A percentile compares a stretch with the other conserved stretches of the same genome.
Evolutionary conservation across 2,888 invertebrate genomes (phyloP).

Genomic region (Zaprionus lineosus): DNA sequence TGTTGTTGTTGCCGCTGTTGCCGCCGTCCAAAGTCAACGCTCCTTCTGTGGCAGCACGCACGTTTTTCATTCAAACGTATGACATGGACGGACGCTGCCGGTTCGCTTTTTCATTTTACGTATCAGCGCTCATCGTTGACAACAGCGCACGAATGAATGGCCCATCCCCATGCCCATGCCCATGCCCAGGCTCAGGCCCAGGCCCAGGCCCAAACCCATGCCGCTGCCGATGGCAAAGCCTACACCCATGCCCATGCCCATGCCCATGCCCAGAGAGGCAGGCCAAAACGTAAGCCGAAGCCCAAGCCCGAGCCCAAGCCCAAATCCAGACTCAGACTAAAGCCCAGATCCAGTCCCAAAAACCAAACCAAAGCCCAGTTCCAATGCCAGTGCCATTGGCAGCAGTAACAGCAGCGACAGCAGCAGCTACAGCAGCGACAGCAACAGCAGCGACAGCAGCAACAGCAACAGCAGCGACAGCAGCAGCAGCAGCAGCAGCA

Average conservation of each 20-base stretch:
- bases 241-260: slow-evolving; percentile 3
- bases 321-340: slow-evolving; percentile 8
- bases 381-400: slow-evolving; percentile 28
- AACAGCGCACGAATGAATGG: slow-evolving; percentile 76
- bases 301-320: slow-evolving; percentile 4
- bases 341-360: neutral
- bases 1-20: slow-evolving; percentile 18
- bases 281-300: slow-evolving; percentile 26
- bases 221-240: neutral
- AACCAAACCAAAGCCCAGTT: slow-evolving; percentile 15
- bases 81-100: slow-evolving; percentile 56
- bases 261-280: slow-evolving; percentile 55
- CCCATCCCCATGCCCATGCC: slow-evolving; percentile 41
- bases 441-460: too few species aligned
- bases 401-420: neutral
- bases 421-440: neutral
- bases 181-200: slow-evolving; percentile 12
- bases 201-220: slow-evolving; percentile 5
- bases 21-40: slow-evolving; percentile 79
- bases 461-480: slow-evolving; percentile 41
- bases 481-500: neutral
- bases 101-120: slow-evolving; percentile 54
- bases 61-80: slow-evolving; percentile 77
- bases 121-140: slow-evolving; percentile 77
- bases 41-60: slow-evolving; percentile 82